These are phyloP conservation scores for Bombyx mori DNA, from an alignment of 1,140 invertebrate species.

Conservation along the genomic window ASM3026992v2 NC_085107.1:11424001-11424500, in stretches of 20 bases:
- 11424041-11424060: constrained; percentile 47
- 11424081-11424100: constrained; percentile 39
- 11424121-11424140: constrained; percentile 27
- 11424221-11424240: constrained; percentile 45
- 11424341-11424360: no score
- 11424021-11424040: constrained; percentile 1
- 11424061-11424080: constrained; percentile 39
- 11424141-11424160: constrained; percentile 33
- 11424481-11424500: constrained; percentile 1
- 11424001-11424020: constrained; percentile 46
- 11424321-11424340: no score
- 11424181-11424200: constrained; percentile 45
- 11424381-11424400: no score
- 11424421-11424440: no score
- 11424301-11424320: constrained; percentile 11
- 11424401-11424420: no score
- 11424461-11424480: background rate
- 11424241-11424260: constrained; percentile 43
- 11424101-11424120: constrained; percentile 33
- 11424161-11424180: constrained; percentile 57
- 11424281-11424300: constrained; percentile 45
- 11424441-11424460: background rate
- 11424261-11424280: constrained; percentile 47
- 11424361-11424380: no score
- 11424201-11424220: constrained; percentile 10